phyloP scores from a whole-genome alignment of 2,113 vertebrate genomes.

The Laticauda colubrina region DNA sequence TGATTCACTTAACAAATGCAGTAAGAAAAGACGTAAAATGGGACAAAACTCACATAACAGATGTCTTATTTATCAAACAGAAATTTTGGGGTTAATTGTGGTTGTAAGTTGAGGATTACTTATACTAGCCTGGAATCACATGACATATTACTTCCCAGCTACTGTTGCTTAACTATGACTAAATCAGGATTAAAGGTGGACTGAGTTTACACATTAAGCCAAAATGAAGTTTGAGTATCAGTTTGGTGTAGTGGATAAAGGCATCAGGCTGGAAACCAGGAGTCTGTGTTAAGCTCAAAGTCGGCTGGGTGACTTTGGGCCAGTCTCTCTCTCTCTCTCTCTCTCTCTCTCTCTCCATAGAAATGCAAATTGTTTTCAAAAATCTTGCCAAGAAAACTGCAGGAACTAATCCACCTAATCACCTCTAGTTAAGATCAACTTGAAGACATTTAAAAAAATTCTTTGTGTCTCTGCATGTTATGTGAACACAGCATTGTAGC shows the following conservation, averaged over 20 bases:
- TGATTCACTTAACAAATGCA: not conserved
- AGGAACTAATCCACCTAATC: not conserved
- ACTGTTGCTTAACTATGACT: not conserved
- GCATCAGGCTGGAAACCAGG: not conserved
- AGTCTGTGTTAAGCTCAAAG: not conserved
- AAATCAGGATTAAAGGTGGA: not conserved
- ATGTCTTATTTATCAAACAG: not conserved
- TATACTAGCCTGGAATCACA: not conserved
- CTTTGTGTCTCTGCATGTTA: not conserved
- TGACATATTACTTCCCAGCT: not conserved
- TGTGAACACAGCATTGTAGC: not conserved
- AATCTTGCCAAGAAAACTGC: not conserved
- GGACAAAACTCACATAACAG: not conserved
- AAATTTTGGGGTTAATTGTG: not conserved
- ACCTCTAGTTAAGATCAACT: not conserved
- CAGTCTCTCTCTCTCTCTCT: not conserved
- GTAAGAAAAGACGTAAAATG: not conserved
- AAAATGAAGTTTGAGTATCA: not conserved
- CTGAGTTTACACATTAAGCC: not conserved
- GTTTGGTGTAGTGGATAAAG: not conserved
- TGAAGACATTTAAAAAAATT: not conserved
- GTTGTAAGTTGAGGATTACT: not conserved
- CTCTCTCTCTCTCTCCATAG: not conserved
- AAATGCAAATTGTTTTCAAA: not conserved
- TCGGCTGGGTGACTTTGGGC: not conserved